Conservation (phyloP, 2,888 invertebrate genomes). For the Fragum whitleyi region DNA sequence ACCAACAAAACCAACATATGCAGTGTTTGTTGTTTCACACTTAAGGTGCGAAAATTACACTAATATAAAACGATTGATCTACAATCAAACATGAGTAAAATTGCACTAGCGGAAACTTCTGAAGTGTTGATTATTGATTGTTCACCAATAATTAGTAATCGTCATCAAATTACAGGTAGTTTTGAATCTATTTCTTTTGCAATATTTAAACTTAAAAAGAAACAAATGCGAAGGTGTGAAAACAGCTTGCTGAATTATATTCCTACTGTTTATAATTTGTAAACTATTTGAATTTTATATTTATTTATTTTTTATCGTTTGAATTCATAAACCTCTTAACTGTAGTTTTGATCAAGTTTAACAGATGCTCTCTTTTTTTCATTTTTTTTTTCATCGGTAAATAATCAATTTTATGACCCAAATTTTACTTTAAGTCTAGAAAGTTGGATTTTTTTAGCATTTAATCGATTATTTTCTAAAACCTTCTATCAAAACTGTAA, state of each 20-base stretch:
- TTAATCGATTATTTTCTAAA: no score
- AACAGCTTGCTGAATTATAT: background rate
- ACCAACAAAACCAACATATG: background rate
- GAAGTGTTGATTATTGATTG: slow-evolving; percentile 14
- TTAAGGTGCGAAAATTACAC: slow-evolving; percentile 7
- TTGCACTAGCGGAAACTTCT: background rate
- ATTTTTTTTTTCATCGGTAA: no score
- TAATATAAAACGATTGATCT: slow-evolving; percentile 6
- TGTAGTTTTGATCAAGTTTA: no score
- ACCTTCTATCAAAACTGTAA: no score
- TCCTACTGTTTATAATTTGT: no score
- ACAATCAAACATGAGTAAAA: slow-evolving; percentile 5
- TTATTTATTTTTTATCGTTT: no score
- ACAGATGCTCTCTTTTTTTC: no score
- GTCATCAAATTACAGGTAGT: background rate
- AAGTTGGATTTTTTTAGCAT: no score
- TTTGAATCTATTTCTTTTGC: background rate
- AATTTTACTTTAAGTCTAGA: no score
- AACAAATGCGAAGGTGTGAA: background rate
- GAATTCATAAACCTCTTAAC: no score
- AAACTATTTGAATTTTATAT: no score
- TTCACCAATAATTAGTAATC: background rate
- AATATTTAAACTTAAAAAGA: background rate
- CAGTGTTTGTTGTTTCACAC: slow-evolving; percentile 6
- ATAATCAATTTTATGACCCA: no score